These are phyloP conservation scores for Rhimphoctona megacephalus DNA, from an alignment of 2,888 invertebrate genomes.

Conservation along the genomic window DNA sequence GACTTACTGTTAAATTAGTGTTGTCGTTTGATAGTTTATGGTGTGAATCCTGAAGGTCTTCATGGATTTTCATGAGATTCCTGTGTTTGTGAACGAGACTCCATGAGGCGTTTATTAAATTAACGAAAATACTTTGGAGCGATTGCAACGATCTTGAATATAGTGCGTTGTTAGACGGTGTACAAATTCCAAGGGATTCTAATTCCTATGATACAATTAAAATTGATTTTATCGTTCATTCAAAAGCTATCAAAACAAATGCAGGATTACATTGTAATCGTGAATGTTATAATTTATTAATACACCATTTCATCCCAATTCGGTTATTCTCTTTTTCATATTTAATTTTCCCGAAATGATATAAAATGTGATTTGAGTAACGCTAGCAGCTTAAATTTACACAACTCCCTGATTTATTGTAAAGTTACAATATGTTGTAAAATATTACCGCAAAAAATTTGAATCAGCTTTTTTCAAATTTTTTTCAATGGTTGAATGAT, in stretches of 20 bases:
- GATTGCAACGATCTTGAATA: constrained; percentile 64
- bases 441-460: no score
- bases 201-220: constrained; percentile 71
- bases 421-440: no score
- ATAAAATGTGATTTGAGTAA: no score
- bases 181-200: constrained; percentile 72
- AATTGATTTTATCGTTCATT: background rate
- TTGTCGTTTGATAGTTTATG: constrained; percentile 73
- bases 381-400: no score
- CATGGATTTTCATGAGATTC: constrained; percentile 71
- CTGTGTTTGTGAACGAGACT: constrained; percentile 73
- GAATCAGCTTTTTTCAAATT: no score
- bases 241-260: background rate
- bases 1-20: constrained; percentile 73
- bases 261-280: background rate
- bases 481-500: no score
- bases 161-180: constrained; percentile 38
- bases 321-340: no score
- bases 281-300: no score
- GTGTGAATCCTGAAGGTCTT: constrained; percentile 70
- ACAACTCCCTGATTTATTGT: no score
- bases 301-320: no score
- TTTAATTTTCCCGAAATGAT: no score
- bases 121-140: constrained; percentile 61
- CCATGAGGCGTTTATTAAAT: constrained; percentile 74